These are phyloP conservation scores for Ceyx cyanopectus DNA, from an alignment of 2,113 vertebrate genomes.

Conservation along the genomic window DNA sequence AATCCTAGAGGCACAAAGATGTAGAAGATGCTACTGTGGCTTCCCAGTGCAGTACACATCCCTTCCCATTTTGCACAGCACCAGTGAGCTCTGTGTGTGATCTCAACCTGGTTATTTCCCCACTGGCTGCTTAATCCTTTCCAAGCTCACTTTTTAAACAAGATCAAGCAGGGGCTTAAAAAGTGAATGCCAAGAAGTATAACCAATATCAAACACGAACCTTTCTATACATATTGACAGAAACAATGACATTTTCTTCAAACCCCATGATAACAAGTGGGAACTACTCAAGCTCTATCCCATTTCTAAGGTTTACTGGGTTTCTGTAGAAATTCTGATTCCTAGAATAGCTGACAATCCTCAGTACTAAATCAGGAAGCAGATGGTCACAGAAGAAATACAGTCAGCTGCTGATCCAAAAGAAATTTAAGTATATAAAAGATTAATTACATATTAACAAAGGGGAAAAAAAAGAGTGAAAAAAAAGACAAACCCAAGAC, in stretches of 20 bases:
- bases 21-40: not conserved
- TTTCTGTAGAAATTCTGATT: not conserved
- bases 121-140: not conserved
- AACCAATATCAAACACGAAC: not conserved
- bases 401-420: not conserved
- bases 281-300: not conserved
- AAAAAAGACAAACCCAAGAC: not conserved
- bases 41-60: not conserved
- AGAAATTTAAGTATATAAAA: not conserved
- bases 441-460: not conserved
- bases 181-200: not conserved
- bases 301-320: not conserved
- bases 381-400: not conserved
- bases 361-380: not conserved
- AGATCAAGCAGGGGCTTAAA: not conserved
- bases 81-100: accelerated
- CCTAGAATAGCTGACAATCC: not conserved
- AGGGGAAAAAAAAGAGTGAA: too few species aligned
- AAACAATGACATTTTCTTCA: not conserved
- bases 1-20: not conserved
- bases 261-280: not conserved
- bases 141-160: not conserved
- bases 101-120: not conserved
- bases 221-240: not conserved
- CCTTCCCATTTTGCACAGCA: not conserved